Conservation (phyloP, 2,797 vertebrate genomes). For the Rachycentron canadum region DNA sequence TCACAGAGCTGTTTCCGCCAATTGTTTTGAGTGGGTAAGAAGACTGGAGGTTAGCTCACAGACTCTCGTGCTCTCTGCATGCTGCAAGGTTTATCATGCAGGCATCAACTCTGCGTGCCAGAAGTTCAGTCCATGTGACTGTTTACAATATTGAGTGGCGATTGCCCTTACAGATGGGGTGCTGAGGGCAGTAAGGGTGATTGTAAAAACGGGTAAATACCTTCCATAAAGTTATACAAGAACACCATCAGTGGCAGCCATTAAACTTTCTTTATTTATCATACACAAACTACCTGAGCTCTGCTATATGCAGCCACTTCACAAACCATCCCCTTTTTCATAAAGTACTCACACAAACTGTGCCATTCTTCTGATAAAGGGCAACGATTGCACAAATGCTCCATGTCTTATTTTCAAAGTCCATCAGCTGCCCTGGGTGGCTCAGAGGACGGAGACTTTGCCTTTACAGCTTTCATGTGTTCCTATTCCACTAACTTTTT, state of each 20-base stretch:
- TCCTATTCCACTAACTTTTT: constrained; percentile 15
- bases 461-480: constrained; percentile 25
- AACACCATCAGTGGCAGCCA: background rate
- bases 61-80: constrained; percentile 32
- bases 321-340: background rate
- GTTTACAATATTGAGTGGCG: constrained; percentile 17
- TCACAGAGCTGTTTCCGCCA: constrained; percentile 72
- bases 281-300: background rate
- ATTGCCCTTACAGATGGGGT: constrained; percentile 5
- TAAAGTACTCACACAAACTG: background rate
- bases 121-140: constrained; percentile 32
- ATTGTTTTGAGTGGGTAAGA: constrained; percentile 78
- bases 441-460: constrained; percentile 6
- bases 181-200: background rate
- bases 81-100: constrained; percentile 27
- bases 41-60: constrained; percentile 56
- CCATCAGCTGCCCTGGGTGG: background rate
- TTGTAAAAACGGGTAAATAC: constrained; percentile 1
- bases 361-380: background rate
- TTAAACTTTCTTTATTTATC: background rate
- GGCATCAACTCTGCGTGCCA: constrained; percentile 16
- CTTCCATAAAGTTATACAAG: constrained; percentile 47
- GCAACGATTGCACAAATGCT: background rate
- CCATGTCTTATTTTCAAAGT: background rate
- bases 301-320: background rate